Base-by-base conservation (phyloP, 2,797 vertebrate genomes). In the Pseudotriccus pelzelni region DNA sequence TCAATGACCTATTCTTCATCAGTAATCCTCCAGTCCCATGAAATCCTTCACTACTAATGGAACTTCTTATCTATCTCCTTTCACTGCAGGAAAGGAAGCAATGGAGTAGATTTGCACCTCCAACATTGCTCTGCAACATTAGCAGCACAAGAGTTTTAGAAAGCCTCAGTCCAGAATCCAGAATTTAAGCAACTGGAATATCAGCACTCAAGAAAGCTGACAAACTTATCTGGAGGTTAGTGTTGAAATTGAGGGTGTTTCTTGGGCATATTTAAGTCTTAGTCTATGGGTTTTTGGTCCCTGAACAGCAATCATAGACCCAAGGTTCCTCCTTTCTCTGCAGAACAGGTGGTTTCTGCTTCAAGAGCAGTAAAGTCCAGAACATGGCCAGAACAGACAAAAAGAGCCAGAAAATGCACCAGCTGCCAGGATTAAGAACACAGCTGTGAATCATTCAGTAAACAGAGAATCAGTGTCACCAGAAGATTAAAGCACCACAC, bases 361-460 rank as follows among this genome's bases (percentile, higher is more conserved):
- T 53, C 52, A 77, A 13, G n/a, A 82, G 23, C 34, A 91, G 76
- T 53, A 77, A 66, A 84, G 84, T 69, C 49, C 56, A 84, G 50
- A 94, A 84, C 15, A 86, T 0, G 0, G 49, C 19, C 34, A 84
- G n/a, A 84, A 72, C 32, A 78, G 30, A 72, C 19, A 74, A 63
- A 60, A 91, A 74, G 9, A 66, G 23, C 16, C 47, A 77, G 32
- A 93, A 94, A 81, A 93, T 25, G 13, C 41, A 91, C 39, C 92
- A 94, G 88, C 86, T 92, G 77, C 50, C 53, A 93, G 39, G 50
- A 94, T 60, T 92, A 87, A 84, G 87, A 90, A 79, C 77, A 89
- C 86, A 95, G 86, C 88, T 95, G 90, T 90, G 88, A 90, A 93
- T 88, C 73, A 84, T 81, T 81, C 80, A 92, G 46, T 5, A 93